Base-by-base conservation (phyloP, 1,140 invertebrate genomes). In the Aphelinus certus region DNA sequence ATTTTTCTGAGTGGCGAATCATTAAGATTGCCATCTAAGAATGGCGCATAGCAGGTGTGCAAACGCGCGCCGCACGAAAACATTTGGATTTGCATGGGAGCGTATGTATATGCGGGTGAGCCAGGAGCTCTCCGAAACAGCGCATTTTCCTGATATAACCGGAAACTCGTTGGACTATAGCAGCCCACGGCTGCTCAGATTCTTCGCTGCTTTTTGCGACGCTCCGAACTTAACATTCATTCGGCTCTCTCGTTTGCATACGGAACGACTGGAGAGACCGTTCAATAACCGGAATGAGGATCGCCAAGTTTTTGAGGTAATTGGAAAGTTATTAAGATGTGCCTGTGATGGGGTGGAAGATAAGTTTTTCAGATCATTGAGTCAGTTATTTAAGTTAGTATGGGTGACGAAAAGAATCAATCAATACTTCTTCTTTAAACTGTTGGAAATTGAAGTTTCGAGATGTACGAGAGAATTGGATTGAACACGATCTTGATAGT, bases 21-120 rank as follows among this genome's bases (percentile, higher is more conserved):
- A 58, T 58, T 69, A 58, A 69, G 66, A 69, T 69, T 26, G 9
- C 56, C 7, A 69, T 69, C 66, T 26, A 5, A 7, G 1, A 58
- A 69, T 7, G 1, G 1, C 2, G 56, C 9, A 7, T 3, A 5
- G 46, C 56, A 45, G 26, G 47, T 69, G 57, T 69, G 66, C 47
- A n/a, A 57, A 26, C 45, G 10, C 46, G 43, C 47, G 43, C 10
- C 63, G 51, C 46, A 69, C 66, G 48, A 61, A 60, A 61, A 60
- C 57, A 70, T 61, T 60, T 42, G 47, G 58, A 69, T 69, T 69
- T 69, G 46, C 56, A 69, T 69, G 42, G 46, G 47, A 53, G 7
- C 42, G 47, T 9, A 53, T 7, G 1, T 26, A 26, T 26, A 26
- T 26, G 26, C 26, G 26, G 26, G 49, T 46, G 9, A 46, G 43